A percentile compares a stretch with the other conserved stretches of the same genome.
Conservation (phyloP, 2,888 invertebrate genomes). For the Aethes cnicana region DNA sequence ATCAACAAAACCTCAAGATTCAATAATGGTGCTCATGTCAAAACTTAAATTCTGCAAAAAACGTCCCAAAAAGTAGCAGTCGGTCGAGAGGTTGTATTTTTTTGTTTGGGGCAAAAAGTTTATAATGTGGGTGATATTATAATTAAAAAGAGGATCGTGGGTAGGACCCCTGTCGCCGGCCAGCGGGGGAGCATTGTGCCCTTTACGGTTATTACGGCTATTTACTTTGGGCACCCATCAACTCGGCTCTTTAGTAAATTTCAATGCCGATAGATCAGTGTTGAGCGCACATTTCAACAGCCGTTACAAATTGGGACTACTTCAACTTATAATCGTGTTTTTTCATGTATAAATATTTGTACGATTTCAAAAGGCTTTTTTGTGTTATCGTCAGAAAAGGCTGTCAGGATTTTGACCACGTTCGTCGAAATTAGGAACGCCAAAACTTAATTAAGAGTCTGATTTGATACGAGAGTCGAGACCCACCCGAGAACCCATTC, state of each 20-base stretch:
- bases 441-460: constrained; percentile 20
- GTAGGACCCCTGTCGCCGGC: constrained; percentile 64
- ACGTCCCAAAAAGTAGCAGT: constrained; percentile 58
- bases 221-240: constrained; percentile 75
- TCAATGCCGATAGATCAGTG: constrained; percentile 45
- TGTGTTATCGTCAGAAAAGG: background rate
- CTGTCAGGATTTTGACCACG: constrained; percentile 14
- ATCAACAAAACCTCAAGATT: constrained; percentile 28
- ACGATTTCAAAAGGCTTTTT: background rate
- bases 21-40: constrained; percentile 35
- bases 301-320: constrained; percentile 27
- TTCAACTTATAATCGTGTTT: constrained; percentile 24
- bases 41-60: constrained; percentile 36
- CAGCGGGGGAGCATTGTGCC: constrained; percentile 73
- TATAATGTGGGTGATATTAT: constrained; percentile 81
- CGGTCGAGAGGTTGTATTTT: constrained; percentile 41
- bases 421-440: constrained; percentile 18
- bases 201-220: constrained; percentile 73
- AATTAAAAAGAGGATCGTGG: constrained; percentile 73
- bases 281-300: constrained; percentile 25
- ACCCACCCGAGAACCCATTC: constrained; percentile 44
- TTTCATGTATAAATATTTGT: constrained; percentile 8
- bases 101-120: constrained; percentile 57
- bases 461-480: constrained; percentile 3
- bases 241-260: constrained; percentile 56